Base-by-base conservation (phyloP, 2,113 vertebrate genomes). In the Cyanoliseus patagonus region DNA sequence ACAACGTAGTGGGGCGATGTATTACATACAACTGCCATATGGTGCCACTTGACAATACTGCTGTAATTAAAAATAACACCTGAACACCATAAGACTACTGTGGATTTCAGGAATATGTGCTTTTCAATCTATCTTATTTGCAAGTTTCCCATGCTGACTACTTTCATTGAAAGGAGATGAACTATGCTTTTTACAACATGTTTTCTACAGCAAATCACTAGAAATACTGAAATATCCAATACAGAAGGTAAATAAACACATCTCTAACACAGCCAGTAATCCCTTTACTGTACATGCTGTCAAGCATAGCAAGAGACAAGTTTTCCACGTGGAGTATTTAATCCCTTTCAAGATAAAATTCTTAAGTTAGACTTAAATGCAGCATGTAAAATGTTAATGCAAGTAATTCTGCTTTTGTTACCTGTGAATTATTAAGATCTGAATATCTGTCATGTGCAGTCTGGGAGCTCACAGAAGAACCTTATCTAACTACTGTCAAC, bases 21-120 rank as follows among this genome's bases (percentile, higher is more conserved):
- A 95, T 95, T 94, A 30, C 86, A 85, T 93, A 82, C 44, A 95
- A 88, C 67, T 57, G 64, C 95, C 96, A 95, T 96, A 97, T 97
- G 96, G 95, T 67, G 93, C n/a, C 51, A 77, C 52, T 74, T 91
- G 86, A 94, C 72, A 92, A 24, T 69, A 37, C 28, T 84, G 69
- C 41, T 84, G 53, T 70, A 88, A 87, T 91, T 94, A 97, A 93
- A 96, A 94, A 95, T 96, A 93, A 81, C 57, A 55, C 20, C 61
- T 69, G 63, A 86, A 83, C 33, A 72, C 64, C 13, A 0, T 66
- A 88, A 88, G 90, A 67, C 37, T 51, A 35, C 59, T 52, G n/a
- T 72, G 62, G 30, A 37, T 91, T 91, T 87, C 69, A 80, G 52
- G 35, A 84, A 49, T 35, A 25, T 13, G 23, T 9, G 19, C 76